phyloP scores from a whole-genome alignment of 2,888 invertebrate genomes.

The Platycnemis pennipes region DNA sequence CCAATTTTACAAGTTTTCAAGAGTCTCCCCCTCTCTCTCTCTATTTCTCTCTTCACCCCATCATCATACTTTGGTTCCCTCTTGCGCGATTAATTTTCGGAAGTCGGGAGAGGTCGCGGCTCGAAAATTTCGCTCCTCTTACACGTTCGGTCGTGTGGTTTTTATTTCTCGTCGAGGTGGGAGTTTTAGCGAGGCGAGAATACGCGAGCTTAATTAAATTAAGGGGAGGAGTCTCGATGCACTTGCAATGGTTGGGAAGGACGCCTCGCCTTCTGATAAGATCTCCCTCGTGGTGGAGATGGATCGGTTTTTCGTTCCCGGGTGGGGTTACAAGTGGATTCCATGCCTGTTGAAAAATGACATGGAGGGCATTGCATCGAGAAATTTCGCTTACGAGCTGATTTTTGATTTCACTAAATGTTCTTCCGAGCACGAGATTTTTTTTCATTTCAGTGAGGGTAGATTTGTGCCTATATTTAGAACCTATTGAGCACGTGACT shows the following conservation, averaged over 20 bases:
- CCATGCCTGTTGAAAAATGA: no score
- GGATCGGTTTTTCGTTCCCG: not conserved
- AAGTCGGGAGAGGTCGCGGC: no score
- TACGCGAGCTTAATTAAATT: not conserved
- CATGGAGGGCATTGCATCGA: no score
- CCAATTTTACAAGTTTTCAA: slow-evolving; percentile 37
- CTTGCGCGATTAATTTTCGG: not conserved
- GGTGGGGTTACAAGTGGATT: not conserved
- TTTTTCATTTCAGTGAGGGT: no score
- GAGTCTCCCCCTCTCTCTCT: not conserved
- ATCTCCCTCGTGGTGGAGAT: not conserved
- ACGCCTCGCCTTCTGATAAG: not conserved
- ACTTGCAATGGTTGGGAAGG: not conserved
- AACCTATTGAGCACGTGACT: no score
- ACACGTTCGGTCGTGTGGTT: not conserved
- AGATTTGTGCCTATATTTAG: no score
- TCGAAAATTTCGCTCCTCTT: not conserved
- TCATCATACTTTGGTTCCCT: not conserved
- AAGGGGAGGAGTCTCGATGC: not conserved
- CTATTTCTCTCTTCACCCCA: not conserved
- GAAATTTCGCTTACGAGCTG: no score
- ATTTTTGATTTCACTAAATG: no score
- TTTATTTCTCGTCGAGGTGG: not conserved
- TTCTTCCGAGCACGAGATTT: no score
- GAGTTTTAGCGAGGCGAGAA: no score